These are phyloP conservation scores for Drosophila neonasuta DNA, from an alignment of 2,888 invertebrate species.

Conservation along the genomic window DNA sequence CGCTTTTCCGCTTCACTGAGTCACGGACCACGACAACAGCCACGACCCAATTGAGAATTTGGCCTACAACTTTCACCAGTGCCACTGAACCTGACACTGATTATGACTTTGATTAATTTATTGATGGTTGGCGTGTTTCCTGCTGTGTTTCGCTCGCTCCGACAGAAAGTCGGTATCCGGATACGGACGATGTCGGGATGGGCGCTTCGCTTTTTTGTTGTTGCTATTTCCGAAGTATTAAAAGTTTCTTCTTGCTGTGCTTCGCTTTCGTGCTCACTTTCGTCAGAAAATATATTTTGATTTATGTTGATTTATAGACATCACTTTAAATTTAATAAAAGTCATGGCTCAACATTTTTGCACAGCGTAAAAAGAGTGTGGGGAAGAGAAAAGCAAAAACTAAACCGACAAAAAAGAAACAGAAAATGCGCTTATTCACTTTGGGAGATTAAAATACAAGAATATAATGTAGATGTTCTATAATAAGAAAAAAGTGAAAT, in stretches of 20 bases:
- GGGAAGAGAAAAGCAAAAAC: constrained; percentile 21
- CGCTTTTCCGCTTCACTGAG: constrained; percentile 57
- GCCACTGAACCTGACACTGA: constrained; percentile 77
- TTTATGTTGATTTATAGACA: constrained; percentile 77
- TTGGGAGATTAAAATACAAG: constrained; percentile 69
- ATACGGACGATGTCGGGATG: constrained; percentile 2
- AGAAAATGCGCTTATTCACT: constrained; percentile 71
- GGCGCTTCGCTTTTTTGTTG: neutral
- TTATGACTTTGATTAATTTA: constrained; percentile 80
- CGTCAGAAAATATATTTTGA: constrained; percentile 61
- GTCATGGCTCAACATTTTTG: constrained; percentile 58
- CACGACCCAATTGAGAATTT: constrained; percentile 18
- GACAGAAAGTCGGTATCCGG: constrained; percentile 11
- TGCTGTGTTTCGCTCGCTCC: constrained; percentile 46
- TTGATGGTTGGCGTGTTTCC: constrained; percentile 80
- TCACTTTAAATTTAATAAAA: constrained; percentile 76
- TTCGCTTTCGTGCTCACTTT: constrained; percentile 51
- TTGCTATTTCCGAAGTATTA: constrained; percentile 55
- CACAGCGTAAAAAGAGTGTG: constrained; percentile 24
- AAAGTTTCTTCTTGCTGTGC: constrained; percentile 46
- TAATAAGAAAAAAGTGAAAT: constrained; percentile 56
- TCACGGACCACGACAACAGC: constrained; percentile 12
- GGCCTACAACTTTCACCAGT: constrained; percentile 59
- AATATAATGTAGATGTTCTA: constrained; percentile 10
- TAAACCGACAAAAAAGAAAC: constrained; percentile 28